phyloP scores from a whole-genome alignment of 2,113 vertebrate genomes.

The Brachypodius melanocephalos region DNA sequence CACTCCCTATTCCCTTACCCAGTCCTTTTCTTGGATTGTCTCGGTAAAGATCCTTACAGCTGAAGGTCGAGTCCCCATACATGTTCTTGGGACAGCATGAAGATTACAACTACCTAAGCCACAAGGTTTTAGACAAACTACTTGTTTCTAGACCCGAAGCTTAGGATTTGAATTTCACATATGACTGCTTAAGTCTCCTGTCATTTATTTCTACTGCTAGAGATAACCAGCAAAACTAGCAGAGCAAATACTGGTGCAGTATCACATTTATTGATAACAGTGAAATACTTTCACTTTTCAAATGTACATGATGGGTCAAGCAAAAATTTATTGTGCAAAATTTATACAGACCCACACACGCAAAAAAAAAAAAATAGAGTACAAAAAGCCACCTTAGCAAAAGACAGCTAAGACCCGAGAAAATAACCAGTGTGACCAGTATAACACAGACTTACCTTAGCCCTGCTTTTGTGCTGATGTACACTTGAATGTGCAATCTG shows the following conservation, averaged over 20 bases:
- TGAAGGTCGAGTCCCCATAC: rapidly evolving
- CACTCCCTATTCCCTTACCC: background rate
- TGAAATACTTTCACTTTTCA: background rate
- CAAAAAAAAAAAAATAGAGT: background rate
- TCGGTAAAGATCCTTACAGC: background rate
- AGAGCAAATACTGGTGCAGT: background rate
- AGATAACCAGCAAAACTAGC: background rate
- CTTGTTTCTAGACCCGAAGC: background rate
- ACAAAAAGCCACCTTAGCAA: background rate
- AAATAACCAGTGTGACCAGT: background rate
- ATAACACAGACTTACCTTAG: background rate
- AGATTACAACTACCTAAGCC: background rate
- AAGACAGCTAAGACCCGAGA: background rate
- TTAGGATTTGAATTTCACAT: background rate
- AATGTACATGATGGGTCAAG: background rate
- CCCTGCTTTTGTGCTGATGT: background rate
- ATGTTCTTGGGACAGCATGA: background rate
- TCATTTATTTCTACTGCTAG: background rate
- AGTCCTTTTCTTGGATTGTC: background rate
- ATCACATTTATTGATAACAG: background rate
- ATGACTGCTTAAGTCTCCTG: background rate
- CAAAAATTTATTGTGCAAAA: background rate
- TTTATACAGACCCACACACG: background rate
- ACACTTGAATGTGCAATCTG: rapidly evolving
- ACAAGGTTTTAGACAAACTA: background rate